Evolutionary conservation across 1,140 invertebrate species (phyloP).

Genomic region (Lethocerus indicus): DNA sequence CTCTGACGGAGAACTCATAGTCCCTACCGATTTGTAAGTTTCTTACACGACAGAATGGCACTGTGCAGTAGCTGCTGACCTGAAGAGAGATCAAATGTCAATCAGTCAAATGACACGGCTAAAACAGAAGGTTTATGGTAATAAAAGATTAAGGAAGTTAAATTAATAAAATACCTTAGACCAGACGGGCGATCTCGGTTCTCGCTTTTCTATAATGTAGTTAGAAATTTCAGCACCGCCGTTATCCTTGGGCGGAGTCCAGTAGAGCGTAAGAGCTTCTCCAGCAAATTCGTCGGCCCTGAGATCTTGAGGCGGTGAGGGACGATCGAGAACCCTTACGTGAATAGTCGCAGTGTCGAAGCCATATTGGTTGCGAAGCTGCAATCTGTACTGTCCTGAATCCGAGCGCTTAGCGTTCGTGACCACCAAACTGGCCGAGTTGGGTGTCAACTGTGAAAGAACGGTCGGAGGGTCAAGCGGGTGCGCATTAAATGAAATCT

Average conservation of each 20-base stretch:
- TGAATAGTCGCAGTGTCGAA: conserved; percentile 87
- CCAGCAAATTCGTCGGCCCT: conserved; percentile 87
- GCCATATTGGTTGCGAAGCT: conserved; percentile 85
- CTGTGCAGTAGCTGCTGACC: conserved; percentile 80
- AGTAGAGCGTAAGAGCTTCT: conserved; percentile 85
- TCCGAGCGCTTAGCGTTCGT: conserved; percentile 83
- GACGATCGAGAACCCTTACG: conserved; percentile 84
- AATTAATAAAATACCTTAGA: conserved; percentile 38
- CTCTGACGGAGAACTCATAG: conserved; percentile 96
- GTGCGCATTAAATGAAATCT: not conserved
- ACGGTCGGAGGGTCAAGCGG: not conserved
- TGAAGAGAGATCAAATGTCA: conserved; percentile 14
- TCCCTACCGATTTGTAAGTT: conserved; percentile 79
- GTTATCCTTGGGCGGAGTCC: conserved; percentile 91
- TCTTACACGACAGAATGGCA: conserved; percentile 71
- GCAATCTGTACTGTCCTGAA: conserved; percentile 80
- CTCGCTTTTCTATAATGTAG: conserved; percentile 91
- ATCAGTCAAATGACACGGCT: not conserved
- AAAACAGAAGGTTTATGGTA: not conserved
- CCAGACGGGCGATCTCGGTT: conserved; percentile 66
- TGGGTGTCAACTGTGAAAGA: conserved; percentile 49
- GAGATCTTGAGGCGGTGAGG: conserved; percentile 70
- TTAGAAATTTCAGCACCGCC: conserved; percentile 90
- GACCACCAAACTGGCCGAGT: conserved; percentile 73
- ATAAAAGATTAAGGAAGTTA: not conserved